A percentile compares a stretch with the other conserved stretches of the same genome.
Conservation (phyloP, 1,140 invertebrate genomes). For the Parasteatoda tepidariorum region DNA sequence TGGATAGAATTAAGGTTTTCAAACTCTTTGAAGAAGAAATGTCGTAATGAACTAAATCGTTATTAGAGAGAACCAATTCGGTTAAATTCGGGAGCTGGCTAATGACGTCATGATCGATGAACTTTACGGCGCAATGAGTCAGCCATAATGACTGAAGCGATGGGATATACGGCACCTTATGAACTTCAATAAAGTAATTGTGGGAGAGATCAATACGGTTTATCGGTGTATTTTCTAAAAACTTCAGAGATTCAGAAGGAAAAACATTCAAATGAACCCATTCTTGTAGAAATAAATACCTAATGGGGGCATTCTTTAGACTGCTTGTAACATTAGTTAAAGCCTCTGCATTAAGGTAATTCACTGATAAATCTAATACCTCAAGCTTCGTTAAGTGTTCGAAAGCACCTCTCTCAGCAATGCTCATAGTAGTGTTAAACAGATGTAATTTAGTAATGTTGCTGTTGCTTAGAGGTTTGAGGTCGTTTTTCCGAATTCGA, state of each 20-base stretch:
- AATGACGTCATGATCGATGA: background rate
- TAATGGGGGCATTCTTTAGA: background rate
- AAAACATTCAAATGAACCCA: background rate
- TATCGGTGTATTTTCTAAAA: slow-evolving; percentile 12
- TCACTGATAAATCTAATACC: slow-evolving; percentile 2
- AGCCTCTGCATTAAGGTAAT: slow-evolving; percentile 10
- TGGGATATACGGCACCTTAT: slow-evolving; percentile 3
- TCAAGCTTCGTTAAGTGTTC: background rate
- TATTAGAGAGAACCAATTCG: background rate
- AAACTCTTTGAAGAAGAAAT: background rate
- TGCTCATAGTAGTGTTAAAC: background rate
- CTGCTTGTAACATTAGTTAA: slow-evolving; percentile 24
- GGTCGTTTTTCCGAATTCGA: background rate
- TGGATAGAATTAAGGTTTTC: background rate
- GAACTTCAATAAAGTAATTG: background rate
- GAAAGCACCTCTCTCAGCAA: slow-evolving; percentile 4
- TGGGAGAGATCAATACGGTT: background rate
- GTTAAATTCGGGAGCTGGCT: slow-evolving; percentile 4
- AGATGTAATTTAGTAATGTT: background rate
- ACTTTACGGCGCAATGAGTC: background rate
- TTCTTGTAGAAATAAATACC: background rate
- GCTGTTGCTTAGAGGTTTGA: background rate
- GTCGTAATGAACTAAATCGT: background rate
- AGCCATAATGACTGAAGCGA: background rate
- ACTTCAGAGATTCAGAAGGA: background rate